These are phyloP conservation scores for Dicycla oo DNA, from an alignment of 2,888 invertebrate species.

Conservation along the genomic window DNA sequence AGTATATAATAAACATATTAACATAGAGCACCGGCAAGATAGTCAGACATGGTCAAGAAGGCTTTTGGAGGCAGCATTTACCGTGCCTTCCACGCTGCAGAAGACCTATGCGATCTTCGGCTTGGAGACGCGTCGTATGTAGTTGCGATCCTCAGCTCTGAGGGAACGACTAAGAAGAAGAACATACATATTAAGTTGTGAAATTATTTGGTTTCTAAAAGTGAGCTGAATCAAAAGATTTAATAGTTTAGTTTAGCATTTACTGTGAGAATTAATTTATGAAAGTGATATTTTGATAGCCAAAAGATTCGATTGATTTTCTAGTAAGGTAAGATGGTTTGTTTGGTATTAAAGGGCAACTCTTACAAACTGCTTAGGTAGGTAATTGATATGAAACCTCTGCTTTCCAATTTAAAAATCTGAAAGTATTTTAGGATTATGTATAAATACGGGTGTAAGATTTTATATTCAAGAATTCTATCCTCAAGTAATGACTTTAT, in stretches of 20 bases:
- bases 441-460: too few relatives aligned
- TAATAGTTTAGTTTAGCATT: neutral
- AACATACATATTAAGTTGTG: neutral
- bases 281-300: neutral
- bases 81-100: too few relatives aligned
- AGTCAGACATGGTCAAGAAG: too few relatives aligned
- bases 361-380: neutral
- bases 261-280: neutral
- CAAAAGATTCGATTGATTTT: neutral
- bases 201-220: neutral
- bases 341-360: neutral
- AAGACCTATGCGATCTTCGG: too few relatives aligned
- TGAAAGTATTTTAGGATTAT: neutral
- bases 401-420: neutral
- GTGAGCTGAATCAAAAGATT: neutral
- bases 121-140: too few relatives aligned
- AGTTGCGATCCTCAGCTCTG: too few relatives aligned
- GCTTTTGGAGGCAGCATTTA: too few relatives aligned
- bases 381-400: neutral
- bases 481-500: too few relatives aligned
- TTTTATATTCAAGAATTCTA: too few relatives aligned
- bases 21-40: too few relatives aligned
- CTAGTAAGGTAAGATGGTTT: neutral
- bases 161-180: too few relatives aligned
- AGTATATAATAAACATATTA: neutral